A percentile compares a stretch with the other conserved stretches of the same genome.
Evolutionary conservation across 2,888 invertebrate genomes (phyloP).

Genomic region (Leptinotarsa tumamoca): DNA sequence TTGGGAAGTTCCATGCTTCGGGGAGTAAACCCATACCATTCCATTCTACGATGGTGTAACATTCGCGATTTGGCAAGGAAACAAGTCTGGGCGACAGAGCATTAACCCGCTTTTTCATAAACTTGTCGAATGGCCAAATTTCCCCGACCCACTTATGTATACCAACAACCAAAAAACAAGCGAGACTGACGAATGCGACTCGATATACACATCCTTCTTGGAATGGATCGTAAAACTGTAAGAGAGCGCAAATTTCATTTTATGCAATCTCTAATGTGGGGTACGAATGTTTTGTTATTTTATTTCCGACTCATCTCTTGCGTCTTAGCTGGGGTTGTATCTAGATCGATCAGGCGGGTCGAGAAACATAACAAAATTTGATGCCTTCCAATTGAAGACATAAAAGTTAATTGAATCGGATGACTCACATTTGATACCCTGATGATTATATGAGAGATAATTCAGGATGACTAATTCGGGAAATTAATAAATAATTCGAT

Average conservation of each 20-base stretch:
- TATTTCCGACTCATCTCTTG: constrained; percentile 27
- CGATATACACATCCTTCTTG: constrained; percentile 25
- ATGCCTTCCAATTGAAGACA: not conserved
- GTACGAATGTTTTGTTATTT: constrained; percentile 30
- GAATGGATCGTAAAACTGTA: constrained; percentile 38
- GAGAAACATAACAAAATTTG: not conserved
- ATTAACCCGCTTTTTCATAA: constrained; percentile 40
- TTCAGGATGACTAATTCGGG: too few species aligned
- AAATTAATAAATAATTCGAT: too few species aligned
- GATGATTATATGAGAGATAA: not conserved
- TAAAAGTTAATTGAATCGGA: not conserved
- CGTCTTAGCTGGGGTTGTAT: not conserved
- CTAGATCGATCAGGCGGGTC: not conserved
- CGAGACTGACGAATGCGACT: constrained; percentile 32
- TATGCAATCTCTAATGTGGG: constrained; percentile 37
- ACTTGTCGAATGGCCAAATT: constrained; percentile 42
- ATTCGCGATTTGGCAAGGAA: constrained; percentile 17
- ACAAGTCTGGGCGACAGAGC: constrained; percentile 34
- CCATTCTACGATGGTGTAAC: constrained; percentile 5
- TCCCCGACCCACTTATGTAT: constrained; percentile 5
- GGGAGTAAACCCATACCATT: not conserved
- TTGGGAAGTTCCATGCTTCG: not conserved
- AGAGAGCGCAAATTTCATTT: constrained; percentile 40
- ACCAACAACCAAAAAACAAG: constrained; percentile 31
- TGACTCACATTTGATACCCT: not conserved